Evolutionary conservation across 2,113 vertebrate genomes (phyloP).

Genomic region (Alces alces): DNA sequence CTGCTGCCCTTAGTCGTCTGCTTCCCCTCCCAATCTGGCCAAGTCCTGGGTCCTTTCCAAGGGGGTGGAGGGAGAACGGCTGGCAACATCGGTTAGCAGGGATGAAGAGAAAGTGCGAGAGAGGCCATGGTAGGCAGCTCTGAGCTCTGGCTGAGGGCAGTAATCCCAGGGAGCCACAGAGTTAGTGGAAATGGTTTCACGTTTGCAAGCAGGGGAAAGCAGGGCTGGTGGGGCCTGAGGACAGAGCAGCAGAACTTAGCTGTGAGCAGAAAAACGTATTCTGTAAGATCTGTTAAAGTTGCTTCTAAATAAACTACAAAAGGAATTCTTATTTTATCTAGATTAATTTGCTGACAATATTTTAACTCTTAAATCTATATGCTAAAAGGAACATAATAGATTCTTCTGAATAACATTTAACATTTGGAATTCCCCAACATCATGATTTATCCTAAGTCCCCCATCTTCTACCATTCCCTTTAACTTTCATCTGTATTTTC

Average conservation of each 20-base stretch:
- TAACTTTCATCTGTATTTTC: background rate
- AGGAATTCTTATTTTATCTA: background rate
- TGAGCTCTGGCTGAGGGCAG: background rate
- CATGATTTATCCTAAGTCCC: background rate
- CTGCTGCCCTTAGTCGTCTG: background rate
- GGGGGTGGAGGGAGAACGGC: background rate
- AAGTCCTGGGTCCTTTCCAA: background rate
- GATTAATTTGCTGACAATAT: background rate
- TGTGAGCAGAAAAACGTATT: background rate
- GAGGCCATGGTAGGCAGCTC: background rate
- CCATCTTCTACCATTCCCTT: background rate
- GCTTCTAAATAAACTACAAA: background rate
- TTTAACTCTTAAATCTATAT: conserved; percentile 6
- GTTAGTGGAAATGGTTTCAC: background rate
- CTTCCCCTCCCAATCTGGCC: background rate
- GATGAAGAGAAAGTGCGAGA: background rate
- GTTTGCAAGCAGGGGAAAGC: background rate
- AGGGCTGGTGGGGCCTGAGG: background rate
- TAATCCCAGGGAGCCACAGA: background rate
- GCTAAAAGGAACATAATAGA: background rate
- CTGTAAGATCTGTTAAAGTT: background rate
- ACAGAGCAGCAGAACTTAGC: background rate
- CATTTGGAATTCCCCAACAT: background rate
- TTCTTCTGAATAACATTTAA: background rate
- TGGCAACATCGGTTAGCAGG: background rate